phyloP scores from a whole-genome alignment of 53 echinoderm and acorn worm species.

The Crossaster papposus region DNA sequence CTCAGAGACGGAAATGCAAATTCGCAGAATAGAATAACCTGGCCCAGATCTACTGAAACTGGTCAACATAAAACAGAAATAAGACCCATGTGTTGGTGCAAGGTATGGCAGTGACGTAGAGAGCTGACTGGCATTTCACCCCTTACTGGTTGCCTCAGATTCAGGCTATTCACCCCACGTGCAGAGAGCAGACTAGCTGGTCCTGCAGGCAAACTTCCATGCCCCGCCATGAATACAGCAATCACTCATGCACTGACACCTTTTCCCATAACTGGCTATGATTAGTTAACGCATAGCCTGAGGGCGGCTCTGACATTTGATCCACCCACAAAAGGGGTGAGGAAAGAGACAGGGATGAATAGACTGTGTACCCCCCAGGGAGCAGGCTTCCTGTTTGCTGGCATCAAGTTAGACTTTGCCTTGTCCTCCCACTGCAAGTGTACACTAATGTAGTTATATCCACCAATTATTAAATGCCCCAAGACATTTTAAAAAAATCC shows the following conservation, averaged over 20 bases:
- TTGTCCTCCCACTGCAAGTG: neutral
- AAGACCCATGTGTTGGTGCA: slow-evolving; percentile 28
- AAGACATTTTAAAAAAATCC: too few species aligned
- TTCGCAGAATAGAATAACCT: neutral
- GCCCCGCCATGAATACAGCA: slow-evolving; percentile 29
- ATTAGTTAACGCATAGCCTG: slow-evolving; percentile 33
- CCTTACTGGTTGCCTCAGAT: slow-evolving; percentile 3
- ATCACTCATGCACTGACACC: slow-evolving; percentile 44
- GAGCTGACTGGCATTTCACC: slow-evolving; percentile 12
- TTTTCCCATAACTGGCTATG: slow-evolving; percentile 33
- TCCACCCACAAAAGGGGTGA: slow-evolving; percentile 54
- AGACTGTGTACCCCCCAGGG: slow-evolving; percentile 3
- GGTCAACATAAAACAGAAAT: slow-evolving; percentile 6
- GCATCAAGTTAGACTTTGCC: slow-evolving; percentile 11
- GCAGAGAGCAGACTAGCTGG: neutral
- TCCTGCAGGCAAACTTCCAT: neutral
- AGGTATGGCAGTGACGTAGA: neutral
- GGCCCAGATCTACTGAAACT: neutral
- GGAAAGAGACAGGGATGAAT: slow-evolving; percentile 40
- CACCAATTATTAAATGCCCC: too few species aligned
- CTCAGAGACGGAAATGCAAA: neutral
- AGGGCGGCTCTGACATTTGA: slow-evolving; percentile 51
- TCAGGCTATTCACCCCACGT: slow-evolving; percentile 52
- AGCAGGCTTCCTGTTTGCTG: neutral
- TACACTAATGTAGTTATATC: neutral